phyloP scores from a whole-genome alignment of 2,113 vertebrate genomes.

The Muntiacus muntjak region DNA sequence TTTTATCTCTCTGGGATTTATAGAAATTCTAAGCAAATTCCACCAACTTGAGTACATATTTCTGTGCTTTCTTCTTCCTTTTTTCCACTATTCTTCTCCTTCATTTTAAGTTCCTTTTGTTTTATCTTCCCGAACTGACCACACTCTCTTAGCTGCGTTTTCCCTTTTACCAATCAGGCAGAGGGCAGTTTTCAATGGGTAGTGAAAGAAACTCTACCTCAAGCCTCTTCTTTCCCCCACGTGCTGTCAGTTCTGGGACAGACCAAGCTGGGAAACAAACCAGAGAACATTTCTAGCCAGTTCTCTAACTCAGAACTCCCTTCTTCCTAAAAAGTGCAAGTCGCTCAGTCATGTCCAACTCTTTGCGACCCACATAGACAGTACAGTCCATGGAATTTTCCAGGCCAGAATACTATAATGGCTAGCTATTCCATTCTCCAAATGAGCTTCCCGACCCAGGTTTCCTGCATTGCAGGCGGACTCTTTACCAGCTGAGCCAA shows the following conservation, averaged over 20 bases:
- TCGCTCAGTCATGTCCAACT: background rate
- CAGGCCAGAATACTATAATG: background rate
- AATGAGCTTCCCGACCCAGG: background rate
- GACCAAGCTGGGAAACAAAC: background rate
- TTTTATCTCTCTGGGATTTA: background rate
- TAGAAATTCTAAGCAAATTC: background rate
- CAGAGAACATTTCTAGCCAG: background rate
- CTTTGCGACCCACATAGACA: background rate
- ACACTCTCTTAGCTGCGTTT: background rate
- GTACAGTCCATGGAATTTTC: background rate
- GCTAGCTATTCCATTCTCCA: background rate
- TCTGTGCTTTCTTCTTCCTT: background rate
- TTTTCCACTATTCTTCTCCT: background rate
- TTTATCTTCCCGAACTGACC: background rate
- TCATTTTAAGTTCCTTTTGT: background rate
- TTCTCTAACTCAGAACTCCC: background rate
- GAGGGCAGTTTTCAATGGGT: background rate
- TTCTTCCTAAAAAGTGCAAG: background rate
- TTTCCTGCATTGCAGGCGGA: background rate
- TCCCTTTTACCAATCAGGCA: background rate
- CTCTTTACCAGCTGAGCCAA: background rate
- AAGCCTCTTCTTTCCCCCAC: background rate
- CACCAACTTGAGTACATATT: background rate
- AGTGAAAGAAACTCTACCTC: background rate
- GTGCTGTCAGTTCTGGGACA: background rate